Evolutionary conservation across 1,140 invertebrate genomes (phyloP), one percentile per base, ranked within the genome.

Genomic region (Cheumatopsyche charites): DNA sequence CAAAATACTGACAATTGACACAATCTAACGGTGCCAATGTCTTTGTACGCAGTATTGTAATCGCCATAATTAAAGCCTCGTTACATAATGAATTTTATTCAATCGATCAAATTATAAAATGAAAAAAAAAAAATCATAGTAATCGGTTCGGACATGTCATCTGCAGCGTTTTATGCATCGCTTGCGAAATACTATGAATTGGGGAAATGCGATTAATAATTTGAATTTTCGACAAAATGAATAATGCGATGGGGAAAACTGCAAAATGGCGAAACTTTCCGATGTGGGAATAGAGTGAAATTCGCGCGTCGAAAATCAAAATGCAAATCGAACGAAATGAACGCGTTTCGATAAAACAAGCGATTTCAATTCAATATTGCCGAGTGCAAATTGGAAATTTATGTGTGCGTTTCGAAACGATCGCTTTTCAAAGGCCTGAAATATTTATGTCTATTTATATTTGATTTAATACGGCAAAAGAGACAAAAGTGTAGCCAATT

Each of bases 1-100:
- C 47, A 45, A 19, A 55, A 55, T 36, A 36, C n/a, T 15, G 42
- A 26, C 17, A 42, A 66, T 66, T 26, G 17, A 36, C 45, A 42
- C 15, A 23, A 36, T 47, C 45, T 36, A 68, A 68, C 47, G 66
- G 49, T 68, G 66, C 49, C 66, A 68, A 68, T 55, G 66, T 49
- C 66, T 68, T 68, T 68, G 2, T 42, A 63, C n/a, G 29, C 36
- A 1, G 26, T 2, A 15, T 63, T 49, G 23, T 26, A 63, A 63
- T 63, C 15, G 29, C 17, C 3, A 63, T 42, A 63, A 63, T 63
- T 63, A 63, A 63, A 62, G 17, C 58, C 23, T 29, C 6, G 25
- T 36, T 36, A 36, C 29, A 36, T 36, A 62, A 62, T 25, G 25
- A 25, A 26, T 62, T 26, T 25, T 52, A 52, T 52, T 52, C 15